Percentiles rank a stretch among this genome's conserved stretches.
phyloP scores from a whole-genome alignment of 2,888 invertebrate genomes.

The Cordylochernes scorpioides region DNA sequence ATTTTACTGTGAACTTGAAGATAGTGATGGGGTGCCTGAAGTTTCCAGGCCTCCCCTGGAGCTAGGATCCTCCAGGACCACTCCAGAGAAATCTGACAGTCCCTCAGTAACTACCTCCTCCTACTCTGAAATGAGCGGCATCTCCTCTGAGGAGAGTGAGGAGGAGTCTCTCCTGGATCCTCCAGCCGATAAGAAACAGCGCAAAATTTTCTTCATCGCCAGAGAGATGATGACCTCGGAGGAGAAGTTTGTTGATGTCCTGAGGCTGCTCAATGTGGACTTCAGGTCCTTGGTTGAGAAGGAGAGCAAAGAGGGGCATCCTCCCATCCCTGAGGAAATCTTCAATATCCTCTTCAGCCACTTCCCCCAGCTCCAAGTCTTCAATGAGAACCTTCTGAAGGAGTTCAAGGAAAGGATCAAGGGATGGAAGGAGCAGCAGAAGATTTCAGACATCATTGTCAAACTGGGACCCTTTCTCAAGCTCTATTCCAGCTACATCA shows the following conservation, averaged over 20 bases:
- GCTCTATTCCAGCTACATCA: conserved; percentile 29
- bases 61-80: conserved; percentile 10
- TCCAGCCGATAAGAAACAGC: conserved; percentile 16
- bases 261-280: conserved; percentile 27
- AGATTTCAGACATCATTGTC: conserved; percentile 31
- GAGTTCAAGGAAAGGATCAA: conserved; percentile 27
- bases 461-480: conserved; percentile 33
- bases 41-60: neutral
- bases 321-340: conserved; percentile 24
- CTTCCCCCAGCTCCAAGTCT: conserved; percentile 27
- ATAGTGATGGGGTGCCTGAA: neutral
- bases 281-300: conserved; percentile 23
- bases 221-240: conserved; percentile 30
- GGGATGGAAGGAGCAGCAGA: conserved; percentile 24
- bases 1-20: neutral
- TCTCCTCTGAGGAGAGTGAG: conserved; percentile 14
- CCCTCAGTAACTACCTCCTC: conserved; percentile 4
- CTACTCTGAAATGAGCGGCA: conserved; percentile 5
- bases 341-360: conserved; percentile 27
- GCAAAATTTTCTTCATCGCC: conserved; percentile 27
- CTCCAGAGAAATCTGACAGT: conserved; percentile 4
- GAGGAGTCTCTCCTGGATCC: conserved; percentile 3
- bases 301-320: conserved; percentile 17
- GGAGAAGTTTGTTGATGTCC: conserved; percentile 28
- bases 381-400: conserved; percentile 28